Percentiles rank a stretch among this genome's conserved stretches.
phyloP scores from a whole-genome alignment of 2,797 vertebrate genomes.

The Anniella stebbinsi region DNA sequence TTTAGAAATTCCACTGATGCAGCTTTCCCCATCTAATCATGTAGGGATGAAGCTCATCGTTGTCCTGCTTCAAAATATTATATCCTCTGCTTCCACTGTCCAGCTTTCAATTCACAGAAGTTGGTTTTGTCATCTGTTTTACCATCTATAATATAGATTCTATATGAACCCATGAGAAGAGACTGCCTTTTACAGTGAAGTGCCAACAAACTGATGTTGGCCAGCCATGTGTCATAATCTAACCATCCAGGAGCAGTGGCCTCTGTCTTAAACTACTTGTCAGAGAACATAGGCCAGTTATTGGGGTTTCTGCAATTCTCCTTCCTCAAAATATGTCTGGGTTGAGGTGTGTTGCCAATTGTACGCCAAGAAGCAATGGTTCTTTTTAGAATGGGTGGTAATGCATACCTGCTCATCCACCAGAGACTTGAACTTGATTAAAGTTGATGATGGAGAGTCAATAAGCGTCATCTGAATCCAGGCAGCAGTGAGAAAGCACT shows the following conservation, averaged over 20 bases:
- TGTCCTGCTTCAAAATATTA: no score
- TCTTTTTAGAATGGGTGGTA: no score
- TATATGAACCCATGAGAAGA: background rate
- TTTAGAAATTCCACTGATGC: background rate
- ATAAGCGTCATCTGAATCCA: background rate
- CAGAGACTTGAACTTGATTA: background rate
- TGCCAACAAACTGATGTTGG: background rate
- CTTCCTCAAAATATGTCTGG: background rate
- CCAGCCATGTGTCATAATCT: background rate
- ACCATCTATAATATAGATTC: background rate
- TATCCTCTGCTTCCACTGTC: background rate
- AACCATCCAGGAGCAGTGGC: background rate
- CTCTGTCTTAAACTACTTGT: background rate
- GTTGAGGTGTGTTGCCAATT: no score
- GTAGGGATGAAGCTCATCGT: no score
- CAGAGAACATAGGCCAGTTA: background rate
- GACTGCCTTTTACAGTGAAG: background rate
- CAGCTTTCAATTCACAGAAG: no score
- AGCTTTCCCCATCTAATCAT: background rate
- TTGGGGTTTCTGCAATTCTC: background rate
- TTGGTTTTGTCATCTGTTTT: no score
- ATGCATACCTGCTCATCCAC: background rate
- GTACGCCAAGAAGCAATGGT: no score
- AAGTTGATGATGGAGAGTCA: background rate
- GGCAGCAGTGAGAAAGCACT: background rate